Conservation (phyloP, 1,140 invertebrate genomes). For the Papilio glaucus region DNA sequence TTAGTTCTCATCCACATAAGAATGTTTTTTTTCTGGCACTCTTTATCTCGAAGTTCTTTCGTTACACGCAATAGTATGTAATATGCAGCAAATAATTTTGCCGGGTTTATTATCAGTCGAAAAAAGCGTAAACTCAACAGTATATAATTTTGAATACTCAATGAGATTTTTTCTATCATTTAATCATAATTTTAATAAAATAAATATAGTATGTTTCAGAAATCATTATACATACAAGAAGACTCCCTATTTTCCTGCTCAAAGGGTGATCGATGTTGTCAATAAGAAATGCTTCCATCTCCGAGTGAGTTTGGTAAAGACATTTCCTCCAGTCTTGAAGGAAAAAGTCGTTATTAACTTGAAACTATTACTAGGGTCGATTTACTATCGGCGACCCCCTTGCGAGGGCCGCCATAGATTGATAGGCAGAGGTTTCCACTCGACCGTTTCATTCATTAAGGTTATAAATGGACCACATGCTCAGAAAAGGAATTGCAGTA, state of each 20-base stretch:
- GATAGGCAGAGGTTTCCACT: conserved; percentile 37
- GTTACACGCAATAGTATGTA: no score
- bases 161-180: no score
- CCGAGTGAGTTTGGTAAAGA: conserved; percentile 32
- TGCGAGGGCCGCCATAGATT: conserved; percentile 26
- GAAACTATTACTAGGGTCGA: conserved; percentile 35
- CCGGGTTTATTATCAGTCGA: no score
- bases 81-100: no score
- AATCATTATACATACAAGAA: no score
- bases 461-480: conserved; percentile 32
- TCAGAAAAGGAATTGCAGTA: conserved; percentile 10
- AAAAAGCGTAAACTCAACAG: no score
- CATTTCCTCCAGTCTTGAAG: conserved; percentile 28
- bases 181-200: no score
- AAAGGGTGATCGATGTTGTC: conserved; percentile 9
- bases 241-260: not conserved
- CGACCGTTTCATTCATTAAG: conserved; percentile 32
- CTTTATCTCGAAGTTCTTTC: no score
- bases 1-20: no score
- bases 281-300: conserved; percentile 14
- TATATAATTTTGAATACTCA: no score
- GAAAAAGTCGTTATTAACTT: conserved; percentile 36
- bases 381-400: conserved; percentile 25
- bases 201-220: no score
- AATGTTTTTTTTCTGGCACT: no score